Evolutionary conservation across 2,113 vertebrate species (phyloP), one percentile per base, ranked within the genome.

Genomic region (Ptychochromis oligacanthus): DNA sequence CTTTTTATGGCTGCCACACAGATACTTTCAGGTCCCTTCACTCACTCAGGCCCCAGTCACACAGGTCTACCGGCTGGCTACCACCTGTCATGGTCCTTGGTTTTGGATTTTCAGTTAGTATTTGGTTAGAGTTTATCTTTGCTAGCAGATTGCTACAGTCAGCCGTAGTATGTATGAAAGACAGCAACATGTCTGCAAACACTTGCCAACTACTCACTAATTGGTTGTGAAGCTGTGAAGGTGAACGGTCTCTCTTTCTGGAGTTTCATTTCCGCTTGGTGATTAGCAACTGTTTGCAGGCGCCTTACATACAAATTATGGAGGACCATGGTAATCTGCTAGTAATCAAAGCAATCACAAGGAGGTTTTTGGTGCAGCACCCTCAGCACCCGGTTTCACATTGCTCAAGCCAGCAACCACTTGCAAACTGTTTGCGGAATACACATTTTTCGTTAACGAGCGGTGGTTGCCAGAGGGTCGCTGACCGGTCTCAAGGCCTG

Each of bases 391-490:
- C n/a, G n/a, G n/a, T n/a, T n/a, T n/a, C n/a, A n/a, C n/a, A n/a
- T n/a, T n/a, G n/a, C n/a, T n/a, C n/a, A n/a, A n/a, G n/a, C n/a
- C n/a, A n/a, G n/a, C n/a, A n/a, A n/a, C n/a, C n/a, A n/a, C n/a
- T n/a, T n/a, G n/a, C n/a, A n/a, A n/a, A n/a, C n/a, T n/a, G 43
- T 15, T 26, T 11, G 24, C 7, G 62, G 62, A 65, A 0, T 0
- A 24, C 7, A 43, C 43, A 10, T 1, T 65, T 55, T 10, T 55
- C 20, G 8, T 8, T n/a, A 55, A 4, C 5, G 62, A 9, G 13
- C 17, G 38, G 62, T 43, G 62, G 40, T 7, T 15, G 22, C 13
- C n/a, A n/a, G n/a, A n/a, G n/a, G n/a, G n/a, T n/a, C n/a, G n/a
- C n/a, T n/a, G n/a, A n/a, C n/a, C n/a, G n/a, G n/a, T n/a, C n/a